Evolutionary conservation across 2,888 invertebrate genomes (phyloP), one percentile per base, ranked within the genome.

Genomic region (Esperia sulphurella): DNA sequence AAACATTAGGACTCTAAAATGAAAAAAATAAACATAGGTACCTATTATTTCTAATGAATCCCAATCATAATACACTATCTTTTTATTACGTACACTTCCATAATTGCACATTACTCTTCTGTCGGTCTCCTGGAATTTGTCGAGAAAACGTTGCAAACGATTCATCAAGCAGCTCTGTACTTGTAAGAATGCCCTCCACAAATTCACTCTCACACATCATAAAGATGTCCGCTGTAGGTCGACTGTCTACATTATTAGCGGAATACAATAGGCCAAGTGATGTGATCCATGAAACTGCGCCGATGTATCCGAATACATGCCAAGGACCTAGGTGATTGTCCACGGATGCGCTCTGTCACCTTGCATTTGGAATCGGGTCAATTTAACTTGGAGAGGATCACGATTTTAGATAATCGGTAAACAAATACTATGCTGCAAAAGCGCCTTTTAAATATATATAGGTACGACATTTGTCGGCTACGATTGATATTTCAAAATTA

Each of bases 251-350:
- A 48, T 71, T 74, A 76, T 71, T 66, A 68, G 50, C 51, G 71
- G 59, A 74, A 75, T 71, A 83, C 83, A 85, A 82, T 82, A 74
- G 79, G 63, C 61, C 66, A 49, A 70, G 74, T 72, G 69, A 78
- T 75, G 73, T 80, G 77, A 78, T 78, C 79, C 79, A 65, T 79
- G 79, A 79, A 75, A 76, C 63, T 51, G 61, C 53, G 51, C 46
- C 55, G 62, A 65, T 68, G 65, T 63, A 54, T 55, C 55, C 53
- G 54, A 49, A 55, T 49, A 49, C 30, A 75, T 83, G 84, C 79
- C 87, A 87, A 87, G 87, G 87, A 82, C 80, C 54, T 55, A 58
- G 58, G 76, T 61, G 79, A 82, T 79, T 68, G 72, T 68, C 60
- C 59, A 50, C 71, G 77, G 81, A 81, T 81, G 79, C 63, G 55